Evolutionary conservation across 2,888 invertebrate genomes (phyloP), one percentile per base, ranked within the genome.

Genomic region (Ophion slaviceki): DNA sequence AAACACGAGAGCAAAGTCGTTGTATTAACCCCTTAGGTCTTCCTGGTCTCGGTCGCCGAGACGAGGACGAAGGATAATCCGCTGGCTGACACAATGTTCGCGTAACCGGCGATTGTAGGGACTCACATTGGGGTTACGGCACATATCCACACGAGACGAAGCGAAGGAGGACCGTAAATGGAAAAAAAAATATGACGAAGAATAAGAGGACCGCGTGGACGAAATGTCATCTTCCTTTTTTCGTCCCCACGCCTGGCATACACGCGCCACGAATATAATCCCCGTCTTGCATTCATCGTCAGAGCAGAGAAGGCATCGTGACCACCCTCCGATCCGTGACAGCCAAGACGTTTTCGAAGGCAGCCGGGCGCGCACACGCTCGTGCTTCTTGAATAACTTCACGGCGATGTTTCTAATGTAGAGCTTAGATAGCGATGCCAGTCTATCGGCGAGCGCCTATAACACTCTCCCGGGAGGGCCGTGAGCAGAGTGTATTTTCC

Each of bases 61-160:
- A 61, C 24, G 36, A 76, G 77, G 79, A 70, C 86, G 87, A 75
- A 80, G 88, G 89, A 91, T 92, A 91, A 92, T 92, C 92, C 90
- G 82, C 71, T 86, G 87, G 88, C 89, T 91, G 92, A 91, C 92
- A 91, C 91, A 92, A 91, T 89, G 90, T 91, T 92, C 90, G 92
- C 91, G 89, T 91, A 92, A 92, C 91, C 90, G 90, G 88, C 88
- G 84, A 85, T 74, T 80, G 82, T 85, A 32, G 1, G 85, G 87
- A 83, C 77, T 70, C 40, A 40, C 64, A 61, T 79, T 61, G 11
- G 62, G 67, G 28, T 47, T 32, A 68, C 11, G 81, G 28, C 14
- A 77, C 28, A 40, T 24, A 47, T 59, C 8, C 68, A 68, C 24
- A 24, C 45, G 71, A 68, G 82, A 78, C 59, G 59, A 76, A 81